A percentile compares a stretch with the other conserved stretches of the same genome.
These are phyloP conservation scores for Lasioglossum malachurum DNA, from an alignment of 2,888 invertebrate genomes.

Conservation along the genomic window DNA sequence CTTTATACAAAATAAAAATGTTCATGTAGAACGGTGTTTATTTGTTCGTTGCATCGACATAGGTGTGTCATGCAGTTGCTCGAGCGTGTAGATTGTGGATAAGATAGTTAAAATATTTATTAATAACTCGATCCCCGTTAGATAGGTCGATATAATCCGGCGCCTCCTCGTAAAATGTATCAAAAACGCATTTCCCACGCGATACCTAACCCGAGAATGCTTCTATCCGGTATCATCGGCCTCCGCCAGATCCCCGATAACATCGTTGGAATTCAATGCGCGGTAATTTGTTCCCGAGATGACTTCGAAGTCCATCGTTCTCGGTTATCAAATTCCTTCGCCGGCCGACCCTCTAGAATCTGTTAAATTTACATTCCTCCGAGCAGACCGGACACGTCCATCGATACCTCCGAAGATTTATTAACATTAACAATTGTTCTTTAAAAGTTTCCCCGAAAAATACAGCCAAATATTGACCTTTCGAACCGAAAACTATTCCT, in stretches of 20 bases:
- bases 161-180: constrained; percentile 53
- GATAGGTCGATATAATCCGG: constrained; percentile 49
- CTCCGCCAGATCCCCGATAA: constrained; percentile 62
- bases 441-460: constrained; percentile 23
- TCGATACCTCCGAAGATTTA: constrained; percentile 27
- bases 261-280: constrained; percentile 57
- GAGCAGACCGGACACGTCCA: constrained; percentile 35
- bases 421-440: constrained; percentile 36
- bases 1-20: no score
- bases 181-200: constrained; percentile 60
- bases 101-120: constrained; percentile 4
- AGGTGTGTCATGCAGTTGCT: neutral
- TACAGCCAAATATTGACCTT: constrained; percentile 40
- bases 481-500: constrained; percentile 1
- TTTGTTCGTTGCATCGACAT: no score
- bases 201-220: constrained; percentile 61
- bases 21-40: no score
- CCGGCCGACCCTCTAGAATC: constrained; percentile 33
- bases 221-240: constrained; percentile 62
- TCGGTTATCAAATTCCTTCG: constrained; percentile 61
- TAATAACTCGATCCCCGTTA: constrained; percentile 38
- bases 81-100: neutral
- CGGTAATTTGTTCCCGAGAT: constrained; percentile 65
- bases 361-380: constrained; percentile 48
- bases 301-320: constrained; percentile 48